Evolutionary conservation across 2,113 vertebrate species (phyloP).

Genomic region (Chroicocephalus ridibundus): DNA sequence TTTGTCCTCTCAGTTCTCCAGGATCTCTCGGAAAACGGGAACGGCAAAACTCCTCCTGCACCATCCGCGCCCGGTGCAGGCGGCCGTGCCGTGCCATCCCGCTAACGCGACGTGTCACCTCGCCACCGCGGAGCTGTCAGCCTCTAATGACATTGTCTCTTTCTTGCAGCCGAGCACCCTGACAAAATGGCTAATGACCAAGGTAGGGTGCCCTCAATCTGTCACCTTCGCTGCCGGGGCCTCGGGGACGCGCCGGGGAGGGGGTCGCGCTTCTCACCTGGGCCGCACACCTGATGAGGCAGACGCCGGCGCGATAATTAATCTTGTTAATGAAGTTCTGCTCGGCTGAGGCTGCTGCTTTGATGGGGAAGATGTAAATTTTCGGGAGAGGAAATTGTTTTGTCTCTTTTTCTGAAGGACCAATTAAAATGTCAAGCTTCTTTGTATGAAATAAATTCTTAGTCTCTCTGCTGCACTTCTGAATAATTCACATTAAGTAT

Average conservation of each 20-base stretch:
- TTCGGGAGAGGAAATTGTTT: constrained; percentile 79
- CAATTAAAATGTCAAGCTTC: constrained; percentile 80
- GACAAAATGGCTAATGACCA: constrained; percentile 99
- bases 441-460: constrained; percentile 76
- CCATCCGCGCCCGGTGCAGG: neutral
- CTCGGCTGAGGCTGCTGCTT: constrained; percentile 56
- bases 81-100: neutral
- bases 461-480: constrained; percentile 69
- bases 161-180: constrained; percentile 86
- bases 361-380: constrained; percentile 76
- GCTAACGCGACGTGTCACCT: neutral
- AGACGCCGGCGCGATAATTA: constrained; percentile 57
- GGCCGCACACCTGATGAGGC: constrained; percentile 60
- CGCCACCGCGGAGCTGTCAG: neutral
- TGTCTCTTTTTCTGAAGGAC: constrained; percentile 78
- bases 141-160: constrained; percentile 63
- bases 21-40: neutral
- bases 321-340: constrained; percentile 79
- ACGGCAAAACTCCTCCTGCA: neutral
- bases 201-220: constrained; percentile 75
- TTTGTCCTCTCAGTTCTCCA: neutral
- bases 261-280: constrained; percentile 42
- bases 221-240: neutral
- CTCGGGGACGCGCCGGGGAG: neutral
- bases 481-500: constrained; percentile 78